phyloP scores from a whole-genome alignment of 2,113 vertebrate genomes.

The Bucco capensis region DNA sequence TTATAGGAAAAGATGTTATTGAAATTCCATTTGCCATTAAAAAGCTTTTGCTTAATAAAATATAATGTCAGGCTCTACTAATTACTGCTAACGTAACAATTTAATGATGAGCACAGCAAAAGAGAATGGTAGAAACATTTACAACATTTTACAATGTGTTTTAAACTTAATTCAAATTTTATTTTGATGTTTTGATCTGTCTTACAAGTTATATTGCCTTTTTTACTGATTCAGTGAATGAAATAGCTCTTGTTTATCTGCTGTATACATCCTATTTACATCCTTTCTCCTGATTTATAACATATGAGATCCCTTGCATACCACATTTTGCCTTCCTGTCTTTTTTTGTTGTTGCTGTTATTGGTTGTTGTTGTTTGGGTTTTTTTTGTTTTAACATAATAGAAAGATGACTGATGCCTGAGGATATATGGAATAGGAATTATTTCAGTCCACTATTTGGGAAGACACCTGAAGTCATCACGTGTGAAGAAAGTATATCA shows the following conservation, averaged over 20 bases:
- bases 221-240: neutral
- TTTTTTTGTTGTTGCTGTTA: no score
- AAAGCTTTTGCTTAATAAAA: neutral
- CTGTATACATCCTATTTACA: neutral
- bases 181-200: neutral
- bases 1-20: neutral
- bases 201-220: neutral
- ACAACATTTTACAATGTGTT: neutral
- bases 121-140: rapidly evolving
- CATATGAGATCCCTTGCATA: neutral
- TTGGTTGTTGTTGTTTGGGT: no score
- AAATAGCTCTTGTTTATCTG: neutral
- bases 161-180: neutral
- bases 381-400: neutral
- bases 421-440: neutral
- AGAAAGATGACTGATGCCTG: neutral
- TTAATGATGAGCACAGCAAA: neutral
- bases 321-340: neutral
- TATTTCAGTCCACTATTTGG: neutral
- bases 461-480: neutral
- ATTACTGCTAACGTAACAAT: neutral
- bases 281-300: neutral
- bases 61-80: neutral
- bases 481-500: neutral
- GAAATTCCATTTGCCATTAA: neutral